Conservation (phyloP, 1,140 invertebrate genomes). For the Globodera rostochiensis region DNA sequence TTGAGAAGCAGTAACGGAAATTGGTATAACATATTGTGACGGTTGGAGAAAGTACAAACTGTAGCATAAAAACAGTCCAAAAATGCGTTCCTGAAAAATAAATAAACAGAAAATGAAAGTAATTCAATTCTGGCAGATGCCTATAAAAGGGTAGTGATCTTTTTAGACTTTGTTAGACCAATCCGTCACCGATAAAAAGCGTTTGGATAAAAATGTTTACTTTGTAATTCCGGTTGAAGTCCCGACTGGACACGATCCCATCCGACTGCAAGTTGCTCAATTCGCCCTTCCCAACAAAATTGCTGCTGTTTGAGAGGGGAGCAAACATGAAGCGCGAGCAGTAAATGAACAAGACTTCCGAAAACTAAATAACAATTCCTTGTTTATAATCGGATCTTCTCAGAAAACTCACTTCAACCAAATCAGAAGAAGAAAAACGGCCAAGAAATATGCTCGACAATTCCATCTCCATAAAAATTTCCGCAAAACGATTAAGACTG, state of each 20-base stretch:
- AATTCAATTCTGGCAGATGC: not conserved
- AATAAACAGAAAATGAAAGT: no score
- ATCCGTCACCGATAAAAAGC: no score
- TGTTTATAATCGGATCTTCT: not conserved
- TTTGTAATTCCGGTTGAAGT: not conserved
- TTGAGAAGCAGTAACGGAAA: conserved; percentile 32
- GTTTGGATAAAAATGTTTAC: not conserved
- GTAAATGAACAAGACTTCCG: conserved; percentile 32
- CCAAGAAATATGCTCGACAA: conserved; percentile 44
- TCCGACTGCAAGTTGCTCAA: not conserved
- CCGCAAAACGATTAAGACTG: conserved; percentile 24
- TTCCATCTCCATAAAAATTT: conserved; percentile 37
- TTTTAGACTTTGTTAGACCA: no score
- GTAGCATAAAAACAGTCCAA: conserved; percentile 39
- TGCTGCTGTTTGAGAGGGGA: not conserved
- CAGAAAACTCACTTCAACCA: conserved; percentile 33
- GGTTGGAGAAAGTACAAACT: conserved; percentile 42
- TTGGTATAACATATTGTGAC: conserved; percentile 35
- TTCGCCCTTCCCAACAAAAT: not conserved
- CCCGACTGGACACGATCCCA: conserved; percentile 2
- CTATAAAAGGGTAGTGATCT: conserved; percentile 11
- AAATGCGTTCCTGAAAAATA: conserved; percentile 38
- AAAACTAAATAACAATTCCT: conserved; percentile 32
- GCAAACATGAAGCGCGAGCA: conserved; percentile 36
- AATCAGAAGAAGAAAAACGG: conserved; percentile 39